Base-by-base conservation (phyloP, 2,113 vertebrate species). In the Vidua macroura region DNA sequence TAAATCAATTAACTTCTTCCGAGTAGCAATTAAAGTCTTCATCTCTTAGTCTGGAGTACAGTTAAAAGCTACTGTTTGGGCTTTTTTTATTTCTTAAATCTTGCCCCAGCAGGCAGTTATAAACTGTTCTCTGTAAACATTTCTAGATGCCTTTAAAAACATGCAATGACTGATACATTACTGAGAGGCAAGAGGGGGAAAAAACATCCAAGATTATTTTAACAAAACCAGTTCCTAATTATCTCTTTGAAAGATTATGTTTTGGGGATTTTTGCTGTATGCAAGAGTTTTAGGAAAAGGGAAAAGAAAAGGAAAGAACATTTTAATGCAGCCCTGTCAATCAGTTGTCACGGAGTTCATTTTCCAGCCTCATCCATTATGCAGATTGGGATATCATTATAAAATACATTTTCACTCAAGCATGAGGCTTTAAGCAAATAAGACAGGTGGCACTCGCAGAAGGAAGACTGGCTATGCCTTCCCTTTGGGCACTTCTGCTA, bases 311-410 rank as follows among this genome's bases (percentile, higher is more conserved):
- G 46, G 43, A 84, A 88, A 60, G 62, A 81, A 63, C 90, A 69
- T 81, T 90, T 90, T 86, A 93, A 88, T 41, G 83, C 82, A 95
- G 83, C n/a, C 83, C 69, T 88, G 85, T 66, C 95, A 93, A 51
- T 96, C 95, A 92, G 52, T 37, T 93, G 92, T 92, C 88, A 94
- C 24, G 0, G 85, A 86, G 73, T 83, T 93, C 31, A 88, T 81
- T 95, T 94, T 81, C 73, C 92, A 86, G 51, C 92, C 83, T 93
- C 83, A 96, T 88, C 78, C 82, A 85, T 94, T 89, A 95, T 91
- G 95, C 74, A 96, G 80, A 88, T 53, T 66, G 35, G 58, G 64
- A 52, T 75, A 88, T 87, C 94, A 97, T 82, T 92, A 92, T 56
- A 91, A 95, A 84, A 93, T 66, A 72, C 43, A 51, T 59, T 92